Base-by-base conservation (phyloP, 1,140 invertebrate species). In the Pachypeltis micranthus region DNA sequence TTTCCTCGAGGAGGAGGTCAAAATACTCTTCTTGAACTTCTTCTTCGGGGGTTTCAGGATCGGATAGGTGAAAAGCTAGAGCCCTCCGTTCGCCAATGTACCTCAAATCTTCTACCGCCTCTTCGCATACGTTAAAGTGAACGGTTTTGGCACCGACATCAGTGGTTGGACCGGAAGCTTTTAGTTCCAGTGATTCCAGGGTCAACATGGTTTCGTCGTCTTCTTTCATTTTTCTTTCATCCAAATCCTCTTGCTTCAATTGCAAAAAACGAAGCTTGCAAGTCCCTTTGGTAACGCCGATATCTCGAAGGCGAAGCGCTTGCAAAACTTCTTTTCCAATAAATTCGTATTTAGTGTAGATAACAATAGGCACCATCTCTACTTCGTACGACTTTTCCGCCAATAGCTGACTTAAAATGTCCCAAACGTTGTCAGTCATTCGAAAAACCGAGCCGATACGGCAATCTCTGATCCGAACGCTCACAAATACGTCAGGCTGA, bases 161-260 rank as follows among this genome's bases (percentile, higher is more conserved):
- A 19, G 57, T 25, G 2, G 27, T 7, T 7, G 57, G 57, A 1
- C 57, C 57, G 2, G 57, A 26, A 31, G 57, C 57, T n/a, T 19
- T 59, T 1, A 59, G 57, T 25, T 59, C 57, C 2, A 59, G 28
- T 12, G 57, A 59, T 25, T 59, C 57, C 27, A 59, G 31, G 31
- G 57, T 59, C 1, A 16, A 10, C n/a, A 29, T 14, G n/a, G 57
- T 29, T 16, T 29, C 57, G n/a, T 59, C 29, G 12, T 59, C 57
- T 14, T 59, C 57, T 59, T 59, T 59, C 29, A 59, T 3, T 19
- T 59, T 59, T 28, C 57, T 29, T 19, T 59, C 27, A n/a, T 59
- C 57, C 2, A 59, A 25, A 34, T 59, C 57, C 24, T 59, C 57
- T 31, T 59, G 57, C 24, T 59, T 59, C 10, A 59, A 28, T 31